phyloP scores from a whole-genome alignment of 2,113 vertebrate genomes.

The Phalacrocorax aristotelis region DNA sequence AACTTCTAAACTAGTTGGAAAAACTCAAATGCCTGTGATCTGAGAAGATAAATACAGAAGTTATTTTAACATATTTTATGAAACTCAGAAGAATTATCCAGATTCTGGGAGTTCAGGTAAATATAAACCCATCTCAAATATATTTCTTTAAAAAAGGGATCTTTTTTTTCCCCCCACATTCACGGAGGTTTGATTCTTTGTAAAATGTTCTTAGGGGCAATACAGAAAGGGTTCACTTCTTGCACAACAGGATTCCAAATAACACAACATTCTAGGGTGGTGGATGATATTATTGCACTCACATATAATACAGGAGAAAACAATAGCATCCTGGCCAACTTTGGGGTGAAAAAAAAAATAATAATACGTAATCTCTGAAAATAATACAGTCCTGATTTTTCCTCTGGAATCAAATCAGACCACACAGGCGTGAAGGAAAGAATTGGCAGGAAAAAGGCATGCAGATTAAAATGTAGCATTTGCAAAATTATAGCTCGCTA shows the following conservation, averaged over 20 bases:
- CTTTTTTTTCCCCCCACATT: not conserved
- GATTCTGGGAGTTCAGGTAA: not conserved
- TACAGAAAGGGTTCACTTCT: not conserved
- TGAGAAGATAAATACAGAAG: not conserved
- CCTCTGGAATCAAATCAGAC: slow-evolving; percentile 21
- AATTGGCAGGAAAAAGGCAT: not conserved
- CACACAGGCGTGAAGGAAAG: not conserved
- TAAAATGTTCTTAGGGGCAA: not conserved
- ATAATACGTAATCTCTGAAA: not conserved
- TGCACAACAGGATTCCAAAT: not conserved
- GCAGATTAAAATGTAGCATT: not conserved
- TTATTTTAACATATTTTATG: not conserved
- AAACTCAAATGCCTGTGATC: not conserved
- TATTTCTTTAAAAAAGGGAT: accelerated
- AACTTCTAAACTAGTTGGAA: not conserved
- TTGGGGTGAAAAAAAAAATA: accelerated
- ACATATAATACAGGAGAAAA: not conserved
- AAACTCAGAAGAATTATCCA: not conserved
- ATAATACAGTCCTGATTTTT: not conserved
- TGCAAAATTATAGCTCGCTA: not conserved
- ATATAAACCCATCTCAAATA: not conserved
- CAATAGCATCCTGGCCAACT: not conserved
- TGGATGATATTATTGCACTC: not conserved
- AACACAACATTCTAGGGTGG: not conserved
- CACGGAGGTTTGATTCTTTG: not conserved